Evolutionary conservation across 2,113 vertebrate species (phyloP).

Genomic region (Xyrauchen texanus): DNA sequence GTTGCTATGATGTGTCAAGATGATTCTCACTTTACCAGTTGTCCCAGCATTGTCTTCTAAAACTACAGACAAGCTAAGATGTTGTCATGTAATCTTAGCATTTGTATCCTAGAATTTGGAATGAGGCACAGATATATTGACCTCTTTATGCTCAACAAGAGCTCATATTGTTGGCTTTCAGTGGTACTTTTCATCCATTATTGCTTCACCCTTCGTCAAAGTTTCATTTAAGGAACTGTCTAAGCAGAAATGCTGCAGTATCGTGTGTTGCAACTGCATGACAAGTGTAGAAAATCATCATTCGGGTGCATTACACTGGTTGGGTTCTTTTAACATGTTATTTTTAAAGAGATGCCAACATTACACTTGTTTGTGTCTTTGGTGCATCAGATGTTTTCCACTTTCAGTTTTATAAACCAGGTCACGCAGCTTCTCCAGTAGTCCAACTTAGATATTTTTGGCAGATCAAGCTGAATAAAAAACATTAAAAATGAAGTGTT

Average conservation of each 20-base stretch:
- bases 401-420: conserved; percentile 4
- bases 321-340: not conserved
- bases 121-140: not conserved
- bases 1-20: not conserved
- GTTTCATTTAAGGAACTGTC: conserved; percentile 24
- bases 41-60: not conserved
- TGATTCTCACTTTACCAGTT: not conserved
- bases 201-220: not conserved
- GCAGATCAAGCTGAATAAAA: too few relatives aligned
- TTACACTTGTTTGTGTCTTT: not conserved
- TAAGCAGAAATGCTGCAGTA: conserved; percentile 1
- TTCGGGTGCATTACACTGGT: too few relatives aligned
- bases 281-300: not conserved
- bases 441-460: too few relatives aligned
- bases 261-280: not conserved
- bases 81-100: not conserved
- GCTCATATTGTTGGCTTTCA: not conserved
- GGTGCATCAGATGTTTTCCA: not conserved
- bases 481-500: too few relatives aligned
- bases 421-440: too few relatives aligned
- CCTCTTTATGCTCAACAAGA: not conserved
- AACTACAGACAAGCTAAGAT: not conserved
- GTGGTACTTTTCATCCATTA: not conserved
- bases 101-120: not conserved
- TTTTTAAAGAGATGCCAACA: not conserved